These are phyloP conservation scores for Limnephilus marmoratus DNA, from an alignment of 2,888 invertebrate species.

Conservation along the genomic window DNA sequence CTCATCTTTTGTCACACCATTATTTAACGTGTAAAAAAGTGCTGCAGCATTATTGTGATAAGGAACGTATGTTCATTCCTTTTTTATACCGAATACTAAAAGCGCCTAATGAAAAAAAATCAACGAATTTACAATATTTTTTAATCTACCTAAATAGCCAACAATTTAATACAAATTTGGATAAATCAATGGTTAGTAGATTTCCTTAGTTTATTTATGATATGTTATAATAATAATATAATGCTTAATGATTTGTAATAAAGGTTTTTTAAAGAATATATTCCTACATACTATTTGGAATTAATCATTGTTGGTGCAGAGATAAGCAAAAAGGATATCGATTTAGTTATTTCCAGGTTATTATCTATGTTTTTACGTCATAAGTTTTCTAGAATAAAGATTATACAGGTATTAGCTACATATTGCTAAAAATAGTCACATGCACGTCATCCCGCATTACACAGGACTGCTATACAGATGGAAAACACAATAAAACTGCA, in stretches of 20 bases:
- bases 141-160: background rate
- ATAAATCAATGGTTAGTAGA: background rate
- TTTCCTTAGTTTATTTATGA: background rate
- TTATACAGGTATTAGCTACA: background rate
- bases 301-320: background rate
- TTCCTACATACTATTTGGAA: background rate
- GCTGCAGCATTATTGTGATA: too few relatives aligned
- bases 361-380: background rate
- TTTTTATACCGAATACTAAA: too few relatives aligned
- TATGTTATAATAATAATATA: background rate
- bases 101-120: too few relatives aligned
- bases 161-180: background rate
- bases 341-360: background rate
- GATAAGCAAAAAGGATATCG: background rate
- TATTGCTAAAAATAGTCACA: background rate
- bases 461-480: too few relatives aligned
- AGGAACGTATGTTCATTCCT: too few relatives aligned
- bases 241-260: background rate
- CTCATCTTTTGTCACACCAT: too few relatives aligned
- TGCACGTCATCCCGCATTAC: background rate
- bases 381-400: background rate
- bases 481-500: too few relatives aligned
- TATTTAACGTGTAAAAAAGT: too few relatives aligned
- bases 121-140: background rate
- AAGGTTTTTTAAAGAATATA: background rate